phyloP scores from a whole-genome alignment of 2,888 invertebrate species.

The Drosophila austrosaltans region DNA sequence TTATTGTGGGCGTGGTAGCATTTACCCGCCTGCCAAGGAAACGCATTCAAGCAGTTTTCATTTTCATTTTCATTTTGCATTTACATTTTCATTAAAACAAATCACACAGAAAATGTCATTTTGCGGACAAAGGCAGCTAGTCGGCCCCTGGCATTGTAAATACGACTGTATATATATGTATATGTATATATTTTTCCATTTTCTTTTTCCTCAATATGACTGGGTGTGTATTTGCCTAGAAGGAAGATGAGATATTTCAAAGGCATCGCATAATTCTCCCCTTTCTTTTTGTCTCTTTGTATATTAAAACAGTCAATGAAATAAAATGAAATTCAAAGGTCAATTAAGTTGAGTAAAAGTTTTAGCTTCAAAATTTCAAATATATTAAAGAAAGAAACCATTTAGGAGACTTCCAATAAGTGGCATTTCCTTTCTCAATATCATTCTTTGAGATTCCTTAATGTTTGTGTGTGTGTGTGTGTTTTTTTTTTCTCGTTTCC shows the following conservation, averaged over 20 bases:
- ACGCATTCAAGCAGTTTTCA: constrained; percentile 73
- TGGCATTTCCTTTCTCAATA: too few relatives aligned
- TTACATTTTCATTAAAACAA: constrained; percentile 69
- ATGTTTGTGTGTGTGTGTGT: background rate
- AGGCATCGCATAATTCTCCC: constrained; percentile 64
- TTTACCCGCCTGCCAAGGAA: constrained; percentile 67
- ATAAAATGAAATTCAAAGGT: background rate
- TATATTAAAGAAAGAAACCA: background rate
- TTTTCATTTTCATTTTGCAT: constrained; percentile 37
- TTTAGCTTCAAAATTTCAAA: background rate
- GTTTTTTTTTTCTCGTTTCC: background rate
- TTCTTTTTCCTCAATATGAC: constrained; percentile 23
- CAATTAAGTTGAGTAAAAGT: background rate
- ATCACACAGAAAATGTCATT: constrained; percentile 75
- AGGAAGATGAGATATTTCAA: constrained; percentile 51
- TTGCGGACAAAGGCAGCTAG: constrained; percentile 64
- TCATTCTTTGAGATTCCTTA: background rate
- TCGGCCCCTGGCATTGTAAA: constrained; percentile 61
- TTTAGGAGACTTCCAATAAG: too few relatives aligned
- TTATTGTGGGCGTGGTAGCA: constrained; percentile 63
- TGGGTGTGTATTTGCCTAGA: constrained; percentile 8
- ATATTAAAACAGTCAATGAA: background rate
- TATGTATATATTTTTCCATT: constrained; percentile 34
- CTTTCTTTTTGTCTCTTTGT: constrained; percentile 25
- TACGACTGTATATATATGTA: constrained; percentile 11